phyloP scores from a whole-genome alignment of 1,140 invertebrate genomes.

The Penaeus japonicus region DNA sequence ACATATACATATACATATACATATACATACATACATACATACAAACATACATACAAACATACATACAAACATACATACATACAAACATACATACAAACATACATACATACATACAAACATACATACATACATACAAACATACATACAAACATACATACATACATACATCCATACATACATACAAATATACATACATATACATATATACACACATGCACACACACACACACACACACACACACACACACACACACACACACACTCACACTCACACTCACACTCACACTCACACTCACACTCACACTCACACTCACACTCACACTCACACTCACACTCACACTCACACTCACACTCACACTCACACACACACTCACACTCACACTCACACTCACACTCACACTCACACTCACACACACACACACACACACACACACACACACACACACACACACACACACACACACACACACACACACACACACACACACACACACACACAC shows the following conservation, averaged over 20 bases:
- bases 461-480: background rate
- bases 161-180: background rate
- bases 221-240: background rate
- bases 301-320: too few relatives aligned
- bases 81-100: background rate
- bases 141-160: background rate
- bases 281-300: background rate
- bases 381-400: background rate
- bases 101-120: background rate
- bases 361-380: background rate
- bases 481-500: background rate
- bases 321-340: background rate
- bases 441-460: background rate
- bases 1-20: background rate
- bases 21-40: background rate
- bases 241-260: background rate
- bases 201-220: background rate
- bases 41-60: background rate
- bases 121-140: background rate
- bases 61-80: background rate
- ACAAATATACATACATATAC: background rate
- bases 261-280: background rate
- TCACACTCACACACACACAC: background rate
- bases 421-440: background rate
- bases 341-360: background rate